These are phyloP conservation scores for Hippocampus guttulatus DNA, from an alignment of 2,113 vertebrate genomes.

Conservation along the genomic window DNA sequence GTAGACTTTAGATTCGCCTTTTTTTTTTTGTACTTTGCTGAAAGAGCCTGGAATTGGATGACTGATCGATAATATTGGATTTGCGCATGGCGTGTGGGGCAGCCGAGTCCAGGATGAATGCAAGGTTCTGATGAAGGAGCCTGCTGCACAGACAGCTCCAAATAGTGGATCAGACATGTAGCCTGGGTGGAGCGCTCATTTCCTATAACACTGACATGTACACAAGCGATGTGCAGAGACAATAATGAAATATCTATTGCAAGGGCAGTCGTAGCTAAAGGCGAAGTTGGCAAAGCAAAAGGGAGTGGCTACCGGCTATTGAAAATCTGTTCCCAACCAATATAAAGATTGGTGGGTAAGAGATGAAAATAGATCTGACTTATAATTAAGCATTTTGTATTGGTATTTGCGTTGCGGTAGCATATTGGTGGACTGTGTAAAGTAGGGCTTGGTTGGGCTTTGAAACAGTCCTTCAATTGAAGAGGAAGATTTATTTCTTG, in stretches of 20 bases:
- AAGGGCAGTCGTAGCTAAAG: slow-evolving; percentile 34
- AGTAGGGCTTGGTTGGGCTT: slow-evolving; percentile 72
- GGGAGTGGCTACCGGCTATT: slow-evolving; percentile 34
- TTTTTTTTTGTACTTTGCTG: slow-evolving; percentile 50
- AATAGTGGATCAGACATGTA: slow-evolving; percentile 50
- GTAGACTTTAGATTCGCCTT: slow-evolving; percentile 50
- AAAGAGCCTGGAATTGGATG: slow-evolving; percentile 69
- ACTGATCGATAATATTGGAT: slow-evolving; percentile 70
- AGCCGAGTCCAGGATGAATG: slow-evolving; percentile 65
- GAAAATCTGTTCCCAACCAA: slow-evolving; percentile 55
- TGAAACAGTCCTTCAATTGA: slow-evolving; percentile 71
- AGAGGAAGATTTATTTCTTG: slow-evolving; percentile 65
- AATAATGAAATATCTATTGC: slow-evolving; percentile 43
- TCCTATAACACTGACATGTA: slow-evolving; percentile 28
- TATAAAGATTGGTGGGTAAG: slow-evolving; percentile 45
- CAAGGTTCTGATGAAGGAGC: slow-evolving; percentile 59
- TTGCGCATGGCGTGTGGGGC: slow-evolving; percentile 63
- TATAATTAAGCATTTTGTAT: slow-evolving; percentile 39
- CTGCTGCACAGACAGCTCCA: slow-evolving; percentile 47
- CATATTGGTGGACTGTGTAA: slow-evolving; percentile 56
- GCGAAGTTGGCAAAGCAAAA: slow-evolving; percentile 44
- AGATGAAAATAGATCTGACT: slow-evolving; percentile 68
- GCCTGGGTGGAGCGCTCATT: slow-evolving; percentile 50
- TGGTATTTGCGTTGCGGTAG: slow-evolving; percentile 29
- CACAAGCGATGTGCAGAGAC: slow-evolving; percentile 27